Percentiles rank a stretch among this genome's conserved stretches.
Conservation (phyloP, 2,888 invertebrate species). For the Itoplectis maculator region DNA sequence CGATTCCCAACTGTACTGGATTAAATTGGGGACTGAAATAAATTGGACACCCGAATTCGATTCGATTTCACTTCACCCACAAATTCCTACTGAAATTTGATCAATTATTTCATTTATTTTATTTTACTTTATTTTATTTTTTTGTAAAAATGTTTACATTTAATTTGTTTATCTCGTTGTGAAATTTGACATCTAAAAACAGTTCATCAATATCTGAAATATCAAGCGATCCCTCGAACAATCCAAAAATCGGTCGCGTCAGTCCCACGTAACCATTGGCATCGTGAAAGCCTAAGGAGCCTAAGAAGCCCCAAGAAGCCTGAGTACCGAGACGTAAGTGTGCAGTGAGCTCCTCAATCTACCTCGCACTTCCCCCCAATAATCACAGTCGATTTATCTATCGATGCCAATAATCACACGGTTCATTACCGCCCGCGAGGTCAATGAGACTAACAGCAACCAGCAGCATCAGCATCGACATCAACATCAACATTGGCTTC, state of each 20-base stretch:
- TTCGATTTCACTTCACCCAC: constrained; percentile 10
- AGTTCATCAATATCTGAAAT: background rate
- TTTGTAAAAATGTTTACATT: too few relatives aligned
- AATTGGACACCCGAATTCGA: constrained; percentile 19
- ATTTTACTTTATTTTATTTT: too few relatives aligned
- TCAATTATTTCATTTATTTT: too few relatives aligned
- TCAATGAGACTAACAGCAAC: constrained; percentile 55
- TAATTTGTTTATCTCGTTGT: background rate
- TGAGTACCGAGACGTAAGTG: constrained; percentile 22
- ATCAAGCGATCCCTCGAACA: background rate
- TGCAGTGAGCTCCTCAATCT: constrained; percentile 33
- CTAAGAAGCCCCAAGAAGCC: too few relatives aligned
- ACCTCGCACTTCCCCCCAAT: constrained; percentile 56
- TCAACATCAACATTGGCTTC: background rate
- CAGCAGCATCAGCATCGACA: constrained; percentile 35
- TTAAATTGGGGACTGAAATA: background rate
- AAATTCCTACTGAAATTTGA: too few relatives aligned
- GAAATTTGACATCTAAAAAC: background rate
- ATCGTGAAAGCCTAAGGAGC: background rate
- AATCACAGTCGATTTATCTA: constrained; percentile 65
- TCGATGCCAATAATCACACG: constrained; percentile 67
- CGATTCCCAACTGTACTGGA: constrained; percentile 11
- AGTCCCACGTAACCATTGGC: background rate
- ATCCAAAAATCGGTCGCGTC: background rate
- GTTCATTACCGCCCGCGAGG: constrained; percentile 65